Conservation (phyloP, 2,888 invertebrate species). For the Conus canariensis region DNA sequence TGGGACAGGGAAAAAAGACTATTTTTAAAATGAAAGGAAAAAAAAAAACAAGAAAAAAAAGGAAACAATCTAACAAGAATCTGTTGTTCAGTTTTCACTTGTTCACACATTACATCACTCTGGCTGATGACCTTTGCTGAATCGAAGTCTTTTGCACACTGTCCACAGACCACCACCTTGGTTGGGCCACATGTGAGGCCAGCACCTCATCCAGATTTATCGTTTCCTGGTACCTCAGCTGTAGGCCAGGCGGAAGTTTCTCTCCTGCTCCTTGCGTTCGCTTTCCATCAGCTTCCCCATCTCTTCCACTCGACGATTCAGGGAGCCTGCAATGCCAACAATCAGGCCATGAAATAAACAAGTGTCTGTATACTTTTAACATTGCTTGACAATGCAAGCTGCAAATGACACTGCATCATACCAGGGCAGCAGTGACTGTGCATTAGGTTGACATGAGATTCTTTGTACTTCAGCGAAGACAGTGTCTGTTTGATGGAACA, state of each 20-base stretch:
- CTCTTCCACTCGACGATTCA: constrained; percentile 89
- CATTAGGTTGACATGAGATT: too few relatives aligned
- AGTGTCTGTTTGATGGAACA: too few relatives aligned
- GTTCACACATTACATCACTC: neutral
- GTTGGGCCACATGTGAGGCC: neutral
- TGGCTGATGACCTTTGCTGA: neutral
- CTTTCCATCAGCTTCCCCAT: constrained; percentile 86
- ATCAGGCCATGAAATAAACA: neutral
- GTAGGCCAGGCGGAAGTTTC: constrained; percentile 71
- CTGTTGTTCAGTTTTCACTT: neutral
- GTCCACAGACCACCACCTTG: neutral
- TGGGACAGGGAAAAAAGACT: neutral
- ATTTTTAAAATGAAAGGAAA: neutral
- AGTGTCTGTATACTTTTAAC: neutral
- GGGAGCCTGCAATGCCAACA: constrained; percentile 80
- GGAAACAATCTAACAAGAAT: neutral
- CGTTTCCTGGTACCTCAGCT: constrained; percentile 45
- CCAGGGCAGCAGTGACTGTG: too few relatives aligned
- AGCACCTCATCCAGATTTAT: neutral
- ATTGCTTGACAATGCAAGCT: too few relatives aligned
- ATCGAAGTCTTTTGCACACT: neutral
- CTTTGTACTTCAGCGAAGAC: too few relatives aligned
- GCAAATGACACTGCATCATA: too few relatives aligned
- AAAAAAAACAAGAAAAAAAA: neutral
- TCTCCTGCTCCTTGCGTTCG: constrained; percentile 87